A percentile compares a stretch with the other conserved stretches of the same genome.
phyloP scores from a whole-genome alignment of 2,797 vertebrate genomes.

The Denticeps clupeoides region DNA sequence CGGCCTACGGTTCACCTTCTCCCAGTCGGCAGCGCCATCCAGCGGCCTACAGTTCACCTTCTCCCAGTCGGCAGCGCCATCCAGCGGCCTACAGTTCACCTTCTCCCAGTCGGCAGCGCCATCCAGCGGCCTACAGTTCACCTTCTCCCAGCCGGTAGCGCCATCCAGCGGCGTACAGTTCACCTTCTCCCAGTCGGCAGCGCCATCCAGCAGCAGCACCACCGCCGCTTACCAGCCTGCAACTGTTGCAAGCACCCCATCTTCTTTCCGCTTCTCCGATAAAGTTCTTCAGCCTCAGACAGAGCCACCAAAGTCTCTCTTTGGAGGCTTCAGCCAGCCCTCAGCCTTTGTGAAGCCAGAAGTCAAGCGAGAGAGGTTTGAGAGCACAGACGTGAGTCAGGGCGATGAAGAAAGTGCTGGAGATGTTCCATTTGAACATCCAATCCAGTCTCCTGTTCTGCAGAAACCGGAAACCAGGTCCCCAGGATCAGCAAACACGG shows the following conservation, averaged over 20 bases:
- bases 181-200: slow-evolving; percentile 59
- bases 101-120: too few species aligned
- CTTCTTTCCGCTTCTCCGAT: slow-evolving; percentile 55
- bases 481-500: too few species aligned
- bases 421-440: slow-evolving; percentile 40
- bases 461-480: too few species aligned
- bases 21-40: too few species aligned
- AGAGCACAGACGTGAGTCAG: slow-evolving; percentile 26
- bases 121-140: too few species aligned
- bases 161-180: slow-evolving; percentile 44
- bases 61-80: too few species aligned
- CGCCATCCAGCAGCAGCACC: slow-evolving; percentile 38
- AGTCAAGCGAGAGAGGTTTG: slow-evolving; percentile 25
- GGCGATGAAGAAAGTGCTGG: slow-evolving; percentile 19
- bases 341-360: slow-evolving; percentile 38
- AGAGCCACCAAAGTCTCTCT: slow-evolving; percentile 26
- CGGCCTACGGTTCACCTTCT: too few species aligned
- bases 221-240: slow-evolving; percentile 41
- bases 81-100: too few species aligned
- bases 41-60: too few species aligned
- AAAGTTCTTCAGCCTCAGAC: slow-evolving; percentile 45
- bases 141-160: too few species aligned
- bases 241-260: slow-evolving; percentile 34
- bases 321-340: slow-evolving; percentile 45
- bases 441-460: too few species aligned